Evolutionary conservation across 2,888 invertebrate genomes (phyloP), one percentile per base, ranked within the genome.

Genomic region (Trichogramma dendrolimi): DNA sequence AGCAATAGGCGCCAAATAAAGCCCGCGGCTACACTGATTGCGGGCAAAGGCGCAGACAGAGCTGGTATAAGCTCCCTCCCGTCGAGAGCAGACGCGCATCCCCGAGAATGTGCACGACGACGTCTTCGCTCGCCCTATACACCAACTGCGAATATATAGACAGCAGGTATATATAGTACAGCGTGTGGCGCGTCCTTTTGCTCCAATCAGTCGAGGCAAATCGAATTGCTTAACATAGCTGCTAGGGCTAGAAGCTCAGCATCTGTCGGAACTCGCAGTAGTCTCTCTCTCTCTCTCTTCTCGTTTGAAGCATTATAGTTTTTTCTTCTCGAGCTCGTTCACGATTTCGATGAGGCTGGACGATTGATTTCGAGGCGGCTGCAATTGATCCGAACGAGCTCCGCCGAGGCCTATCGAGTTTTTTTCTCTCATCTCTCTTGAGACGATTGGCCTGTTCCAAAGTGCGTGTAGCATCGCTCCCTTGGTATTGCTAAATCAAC

Each of bases 1-100:
- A 10, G 27, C n/a, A n/a, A 8, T 46, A 60, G 63, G 63, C 66
- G 66, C 49, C 60, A 64, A 64, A 64, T 60, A 62, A 62, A 61
- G 72, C 77, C 77, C 73, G 73, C 71, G 75, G 78, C 78, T 71
- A 68, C 67, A 66, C 73, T 78, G 78, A 78, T 79, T 79, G 76
- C 75, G 75, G 75, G 74, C 66, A 72, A 74, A 62, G 70, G 72
- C 68, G 58, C 65, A 65, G 27, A 27, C 27, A 27, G 27, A 27
- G 1, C 3, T 27, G 27, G 27, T 27, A 27, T 27, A 27, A 27
- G 27, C 27, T 27, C 27, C 27, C 69, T 71, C 67, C 68, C 68
- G 66, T 69, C 68, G 27, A 27, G 27, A 27, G 27, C 27, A 27
- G 27, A 27, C 27, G 27, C 27, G 1, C 27, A 27, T 27, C 27